phyloP scores from a whole-genome alignment of 1,140 invertebrate genomes.

The Homarus americanus region DNA sequence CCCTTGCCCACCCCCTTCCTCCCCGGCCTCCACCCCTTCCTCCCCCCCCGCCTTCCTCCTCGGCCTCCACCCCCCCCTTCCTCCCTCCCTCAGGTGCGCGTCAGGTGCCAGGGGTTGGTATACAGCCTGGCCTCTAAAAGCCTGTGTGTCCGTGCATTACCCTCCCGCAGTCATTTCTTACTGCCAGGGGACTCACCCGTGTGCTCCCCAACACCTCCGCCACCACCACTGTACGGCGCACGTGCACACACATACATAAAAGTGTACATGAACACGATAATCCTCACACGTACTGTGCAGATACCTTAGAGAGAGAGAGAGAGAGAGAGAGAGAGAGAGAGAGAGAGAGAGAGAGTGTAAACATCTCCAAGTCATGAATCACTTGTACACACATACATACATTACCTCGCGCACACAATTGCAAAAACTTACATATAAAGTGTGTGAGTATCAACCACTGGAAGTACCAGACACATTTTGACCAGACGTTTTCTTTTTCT shows the following conservation, averaged over 20 bases:
- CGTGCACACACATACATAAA: too few species aligned
- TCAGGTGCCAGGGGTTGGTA: background rate
- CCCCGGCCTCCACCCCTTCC: background rate
- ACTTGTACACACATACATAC: background rate
- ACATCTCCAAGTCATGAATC: too few species aligned
- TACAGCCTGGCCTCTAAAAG: background rate
- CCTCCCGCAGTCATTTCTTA: background rate
- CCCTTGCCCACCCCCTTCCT: background rate
- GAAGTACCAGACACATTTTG: too few species aligned
- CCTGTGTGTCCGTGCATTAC: constrained; percentile 4
- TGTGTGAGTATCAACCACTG: background rate
- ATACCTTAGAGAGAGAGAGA: too few species aligned
- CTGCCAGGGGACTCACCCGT: background rate
- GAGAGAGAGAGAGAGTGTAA: too few species aligned
- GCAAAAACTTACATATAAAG: background rate
- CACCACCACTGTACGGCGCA: background rate
- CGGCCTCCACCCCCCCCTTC: background rate
- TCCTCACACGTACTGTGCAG: too few species aligned
- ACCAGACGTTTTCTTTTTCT: too few species aligned
- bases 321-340: too few species aligned
- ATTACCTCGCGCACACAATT: background rate
- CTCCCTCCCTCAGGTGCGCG: background rate
- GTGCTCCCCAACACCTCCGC: background rate
- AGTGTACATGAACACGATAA: too few species aligned
- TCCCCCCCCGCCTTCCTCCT: background rate